A percentile compares a stretch with the other conserved stretches of the same genome.
phyloP scores from a whole-genome alignment of 2,113 vertebrate genomes.

The Peromyscus polionotus region DNA sequence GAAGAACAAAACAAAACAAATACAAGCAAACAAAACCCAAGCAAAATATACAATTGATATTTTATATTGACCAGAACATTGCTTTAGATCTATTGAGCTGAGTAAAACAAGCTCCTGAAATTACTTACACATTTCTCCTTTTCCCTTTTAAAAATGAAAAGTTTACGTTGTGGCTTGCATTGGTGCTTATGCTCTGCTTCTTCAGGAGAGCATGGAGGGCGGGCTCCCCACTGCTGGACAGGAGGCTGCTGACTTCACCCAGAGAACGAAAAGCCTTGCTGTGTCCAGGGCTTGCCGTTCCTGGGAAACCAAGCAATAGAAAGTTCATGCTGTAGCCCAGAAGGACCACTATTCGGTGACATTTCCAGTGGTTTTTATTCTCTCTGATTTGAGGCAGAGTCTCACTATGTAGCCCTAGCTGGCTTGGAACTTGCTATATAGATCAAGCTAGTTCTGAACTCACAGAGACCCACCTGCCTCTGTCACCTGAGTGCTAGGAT shows the following conservation, averaged over 20 bases:
- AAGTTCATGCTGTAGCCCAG: constrained; percentile 78
- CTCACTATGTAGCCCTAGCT: background rate
- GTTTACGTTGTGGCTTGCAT: background rate
- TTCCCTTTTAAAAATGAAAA: background rate
- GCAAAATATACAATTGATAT: background rate
- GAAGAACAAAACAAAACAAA: background rate
- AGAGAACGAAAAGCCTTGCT: constrained; percentile 42
- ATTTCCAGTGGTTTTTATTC: background rate
- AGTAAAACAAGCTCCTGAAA: background rate
- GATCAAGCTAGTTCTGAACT: background rate
- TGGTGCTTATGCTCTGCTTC: background rate
- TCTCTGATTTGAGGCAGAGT: background rate
- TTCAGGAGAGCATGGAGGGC: background rate
- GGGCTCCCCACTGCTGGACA: fast-evolving
- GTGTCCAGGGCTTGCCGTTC: constrained; percentile 72
- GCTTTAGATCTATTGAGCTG: background rate
- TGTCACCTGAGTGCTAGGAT: background rate
- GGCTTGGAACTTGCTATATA: background rate
- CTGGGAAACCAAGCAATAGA: constrained; percentile 72
- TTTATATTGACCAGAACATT: background rate
- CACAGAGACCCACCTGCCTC: background rate
- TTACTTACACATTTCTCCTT: constrained; percentile 19
- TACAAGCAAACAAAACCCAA: background rate
- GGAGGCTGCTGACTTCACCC: background rate
- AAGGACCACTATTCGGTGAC: constrained; percentile 15